phyloP scores from a whole-genome alignment of 1,140 invertebrate species.

The Trypoxylus dichotomus region DNA sequence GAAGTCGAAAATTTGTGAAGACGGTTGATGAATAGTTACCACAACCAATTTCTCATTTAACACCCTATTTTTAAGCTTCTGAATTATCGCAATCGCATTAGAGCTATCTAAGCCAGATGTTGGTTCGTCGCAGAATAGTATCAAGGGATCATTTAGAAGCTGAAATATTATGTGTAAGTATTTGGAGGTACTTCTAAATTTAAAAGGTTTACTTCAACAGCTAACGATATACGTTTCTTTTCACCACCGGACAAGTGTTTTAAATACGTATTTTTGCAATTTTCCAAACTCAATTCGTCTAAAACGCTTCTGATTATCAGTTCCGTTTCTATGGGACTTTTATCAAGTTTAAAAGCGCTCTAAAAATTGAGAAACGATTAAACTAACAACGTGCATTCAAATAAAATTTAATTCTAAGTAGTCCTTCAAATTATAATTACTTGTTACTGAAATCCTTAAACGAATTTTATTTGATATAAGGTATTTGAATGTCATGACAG shows the following conservation, averaged over 20 bases:
- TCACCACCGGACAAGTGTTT: constrained; percentile 76
- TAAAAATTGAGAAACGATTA: constrained; percentile 28
- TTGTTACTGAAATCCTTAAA: too few species aligned
- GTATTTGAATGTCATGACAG: too few species aligned
- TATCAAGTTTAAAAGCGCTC: constrained; percentile 15
- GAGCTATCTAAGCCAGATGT: constrained; percentile 83
- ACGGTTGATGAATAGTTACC: constrained; percentile 86
- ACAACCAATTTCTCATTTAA: constrained; percentile 74
- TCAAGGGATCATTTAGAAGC: constrained; percentile 73
- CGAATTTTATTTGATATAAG: too few species aligned
- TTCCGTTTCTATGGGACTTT: constrained; percentile 30
- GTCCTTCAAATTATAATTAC: too few species aligned
- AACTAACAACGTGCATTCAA: too few species aligned
- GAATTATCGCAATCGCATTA: constrained; percentile 73
- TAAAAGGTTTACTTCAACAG: constrained; percentile 53
- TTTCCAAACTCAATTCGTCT: constrained; percentile 62
- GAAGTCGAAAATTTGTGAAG: constrained; percentile 79
- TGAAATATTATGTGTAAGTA: constrained; percentile 46
- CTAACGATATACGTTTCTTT: constrained; percentile 81
- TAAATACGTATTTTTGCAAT: constrained; percentile 52
- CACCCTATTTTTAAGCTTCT: constrained; percentile 67
- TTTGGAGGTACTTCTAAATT: constrained; percentile 30
- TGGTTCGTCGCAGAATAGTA: constrained; percentile 82
- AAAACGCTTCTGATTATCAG: constrained; percentile 35
- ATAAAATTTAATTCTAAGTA: too few species aligned